Evolutionary conservation across 2,797 vertebrate genomes (phyloP), one percentile per base, ranked within the genome.

Genomic region (Otolemur crassicaudatus): DNA sequence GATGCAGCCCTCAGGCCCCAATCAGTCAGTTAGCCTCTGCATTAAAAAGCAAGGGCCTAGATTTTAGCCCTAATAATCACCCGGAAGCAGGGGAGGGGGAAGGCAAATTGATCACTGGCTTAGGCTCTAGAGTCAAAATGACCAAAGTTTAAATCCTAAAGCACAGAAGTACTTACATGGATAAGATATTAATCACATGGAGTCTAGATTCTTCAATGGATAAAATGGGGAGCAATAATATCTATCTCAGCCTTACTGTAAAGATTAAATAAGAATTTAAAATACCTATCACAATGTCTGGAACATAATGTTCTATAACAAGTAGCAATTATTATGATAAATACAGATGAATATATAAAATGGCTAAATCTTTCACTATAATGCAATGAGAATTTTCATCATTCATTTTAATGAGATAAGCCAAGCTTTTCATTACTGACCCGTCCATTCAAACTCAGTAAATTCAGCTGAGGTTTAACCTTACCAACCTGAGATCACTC

Each of bases 181-280:
- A 53, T 70, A 86, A 25, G 31, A 61, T n/a, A 93, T 23, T 67
- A 88, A 94, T 40, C 53, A 86, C 27, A 40, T 53, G 49, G 17
- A 61, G 40, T 34, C 65, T 67, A 29, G 27, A 13, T 67, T 90
- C 63, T 95, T 93, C 20, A 46, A 46, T 7, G 94, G 61, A 37
- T 75, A 81, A 40, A 87, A 92, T 37, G 46, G n/a, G 8, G 34
- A 60, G 87, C 20, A 87, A 53, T 77, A 65, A 80, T 53, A 19
- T 73, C 12, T 83, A 53, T 89, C 29, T 94, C 69, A 69, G 37
- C 72, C 53, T 37, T 76, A 61, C 25, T 84, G 11, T 85, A 91
- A 85, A 95, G 31, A 91, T 93, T 93, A 94, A 94, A 63, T 17
- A 80, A 76, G 43, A 79, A 73, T 40, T 87, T 95, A 85, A 82